Conservation (phyloP, 2,797 vertebrate genomes). For the Amniataba percoides region DNA sequence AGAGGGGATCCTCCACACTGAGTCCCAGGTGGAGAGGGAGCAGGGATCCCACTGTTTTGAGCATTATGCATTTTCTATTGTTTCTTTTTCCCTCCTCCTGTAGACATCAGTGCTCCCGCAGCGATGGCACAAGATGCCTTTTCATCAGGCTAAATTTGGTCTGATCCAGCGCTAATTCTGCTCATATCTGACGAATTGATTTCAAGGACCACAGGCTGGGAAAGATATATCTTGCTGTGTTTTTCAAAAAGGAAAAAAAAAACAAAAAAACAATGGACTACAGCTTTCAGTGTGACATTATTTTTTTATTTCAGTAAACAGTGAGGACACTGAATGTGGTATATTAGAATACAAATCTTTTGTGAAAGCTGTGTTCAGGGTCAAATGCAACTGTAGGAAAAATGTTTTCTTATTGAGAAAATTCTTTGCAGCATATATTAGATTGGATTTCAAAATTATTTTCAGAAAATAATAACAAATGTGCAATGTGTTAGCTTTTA, state of each 20-base stretch:
- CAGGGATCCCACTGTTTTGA: constrained; percentile 83
- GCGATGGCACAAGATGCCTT: constrained; percentile 68
- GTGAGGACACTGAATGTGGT: constrained; percentile 1
- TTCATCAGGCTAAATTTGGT: constrained; percentile 77
- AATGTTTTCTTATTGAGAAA: neutral
- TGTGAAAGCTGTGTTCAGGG: constrained; percentile 8
- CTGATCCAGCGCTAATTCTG: constrained; percentile 76
- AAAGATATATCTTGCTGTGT: constrained; percentile 46
- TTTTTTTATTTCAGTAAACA: constrained; percentile 21
- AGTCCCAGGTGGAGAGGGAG: constrained; percentile 87
- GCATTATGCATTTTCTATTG: constrained; percentile 80
- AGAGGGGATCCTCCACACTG: constrained; percentile 82
- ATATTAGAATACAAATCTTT: constrained; percentile 14
- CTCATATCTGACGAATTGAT: constrained; percentile 75
- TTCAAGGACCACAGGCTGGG: constrained; percentile 70
- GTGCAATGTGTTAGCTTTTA: constrained; percentile 18
- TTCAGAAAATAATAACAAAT: neutral
- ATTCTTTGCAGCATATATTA: neutral
- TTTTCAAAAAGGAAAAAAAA: constrained; percentile 38
- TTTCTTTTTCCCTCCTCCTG: constrained; percentile 59
- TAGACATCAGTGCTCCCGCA: constrained; percentile 61
- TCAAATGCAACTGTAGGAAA: neutral
- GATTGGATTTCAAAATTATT: constrained; percentile 5
- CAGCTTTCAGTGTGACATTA: constrained; percentile 19
- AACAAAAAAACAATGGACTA: neutral